Evolutionary conservation across 2,113 vertebrate species (phyloP), one percentile per base, ranked within the genome.

Genomic region (Jacana jacana): DNA sequence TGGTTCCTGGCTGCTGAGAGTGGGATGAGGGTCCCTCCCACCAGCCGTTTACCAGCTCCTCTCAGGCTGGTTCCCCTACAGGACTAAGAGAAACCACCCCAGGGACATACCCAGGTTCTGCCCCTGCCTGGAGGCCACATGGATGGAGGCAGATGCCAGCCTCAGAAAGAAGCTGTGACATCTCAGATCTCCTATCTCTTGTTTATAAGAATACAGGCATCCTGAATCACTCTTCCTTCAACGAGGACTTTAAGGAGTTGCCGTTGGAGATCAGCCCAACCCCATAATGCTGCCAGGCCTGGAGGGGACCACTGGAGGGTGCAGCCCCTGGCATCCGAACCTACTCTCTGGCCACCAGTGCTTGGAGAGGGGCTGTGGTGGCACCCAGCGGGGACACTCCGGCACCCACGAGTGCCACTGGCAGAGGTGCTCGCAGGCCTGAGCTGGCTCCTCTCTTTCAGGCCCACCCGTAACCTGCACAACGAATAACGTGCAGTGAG

Each of bases 61-160:
- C 4, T n/a, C 48, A 31, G 20, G 2, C 40, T 94, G 31, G 30
- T n/a, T 39, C 13, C 28, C 7, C 28, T 27, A 5, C n/a, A 18
- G 1, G 1, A 52, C 66, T 19, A 19, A 51, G n/a, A 9, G 51
- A 81, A 79, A 75, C n/a, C 46, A 57, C 33, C 5, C 13, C 10
- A 22, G 13, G 28, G 27, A 10, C 5, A 1, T 10, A 60, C 1
- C 30, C 4, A 7, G 31, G 6, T 28, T 51, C 31, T 11, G 5
- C 11, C 46, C 17, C 28, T 55, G 31, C 49, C 77, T 10, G 42
- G 25, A 39, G 14, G 5, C 28, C 17, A 6, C 0, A 0, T 0
- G 0, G 9, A 19, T 27, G 5, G 22, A 25, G 11, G 17, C 9
- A 39, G 46, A 23, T 14, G 9, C 35, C 40, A 44, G 73, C 39